Base-by-base conservation (phyloP, 2,113 vertebrate species). In the Passer montanus region DNA sequence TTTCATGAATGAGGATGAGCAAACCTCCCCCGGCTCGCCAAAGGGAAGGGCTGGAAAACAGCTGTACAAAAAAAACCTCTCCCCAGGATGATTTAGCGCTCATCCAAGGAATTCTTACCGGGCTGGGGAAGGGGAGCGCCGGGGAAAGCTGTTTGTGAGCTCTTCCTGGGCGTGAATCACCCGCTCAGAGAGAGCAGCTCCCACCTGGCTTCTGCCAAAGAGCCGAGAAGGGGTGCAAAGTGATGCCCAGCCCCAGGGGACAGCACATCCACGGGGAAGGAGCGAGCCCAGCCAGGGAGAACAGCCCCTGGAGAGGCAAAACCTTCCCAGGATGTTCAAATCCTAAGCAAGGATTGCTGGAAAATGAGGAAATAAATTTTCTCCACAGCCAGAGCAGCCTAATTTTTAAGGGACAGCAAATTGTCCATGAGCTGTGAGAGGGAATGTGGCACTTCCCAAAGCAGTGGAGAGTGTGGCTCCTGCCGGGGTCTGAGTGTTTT, bases 301-400 rank as follows among this genome's bases (percentile, higher is more conserved):
- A 0, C 24, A 7, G 55, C 44, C 3, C 1, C n/a, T 4, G 27
- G 2, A 11, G 4, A 20, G 49, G 31, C 0, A 7, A 43, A 9
- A 41, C 15, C 72, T 24, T 5, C 60, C 44, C 13, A 1, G 15
- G 22, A 11, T 26, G 4, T 2, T 16, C 44, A 2, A 12, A 10
- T 58, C 73, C 47, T n/a, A 8, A 21, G 9, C 2, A 10, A 15
- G 5, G 2, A 4, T 30, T 79, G 10, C 44, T 30, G 1, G 14
- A 41, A n/a, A 20, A 24, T 1, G 5, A 49, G 70, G 50, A 7
- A 10, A 43, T 58, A 13, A 43, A 66, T 13, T n/a, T 44, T 21
- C 47, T 35, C 41, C 2, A 3, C 47, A 64, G 72, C 41, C 1
- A 2, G 50, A 90, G 64, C 60, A 5, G 3, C 23, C 35, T 18